Conservation (phyloP, 2,888 invertebrate genomes). For the Polyploca ridens region DNA sequence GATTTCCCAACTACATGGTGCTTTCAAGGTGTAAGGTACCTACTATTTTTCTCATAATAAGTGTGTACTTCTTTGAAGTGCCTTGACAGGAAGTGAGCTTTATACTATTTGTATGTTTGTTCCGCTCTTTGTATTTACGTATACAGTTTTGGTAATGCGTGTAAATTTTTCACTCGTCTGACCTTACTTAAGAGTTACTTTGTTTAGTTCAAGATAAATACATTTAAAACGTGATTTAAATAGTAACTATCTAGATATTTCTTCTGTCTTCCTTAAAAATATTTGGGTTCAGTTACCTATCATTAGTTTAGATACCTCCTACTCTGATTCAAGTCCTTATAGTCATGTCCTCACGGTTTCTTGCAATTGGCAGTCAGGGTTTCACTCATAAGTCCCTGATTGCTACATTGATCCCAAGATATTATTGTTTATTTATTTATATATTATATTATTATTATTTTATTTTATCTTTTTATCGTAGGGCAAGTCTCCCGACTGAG, state of each 20-base stretch:
- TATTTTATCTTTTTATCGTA: no score
- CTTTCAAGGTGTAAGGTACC: neutral
- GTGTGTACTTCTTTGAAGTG: constrained; percentile 35
- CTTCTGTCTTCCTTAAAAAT: neutral
- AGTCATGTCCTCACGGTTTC: no score
- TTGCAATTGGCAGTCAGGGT: no score
- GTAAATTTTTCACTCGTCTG: constrained; percentile 36
- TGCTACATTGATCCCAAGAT: no score
- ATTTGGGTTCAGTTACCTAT: no score
- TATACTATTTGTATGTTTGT: constrained; percentile 38
- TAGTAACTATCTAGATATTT: neutral
- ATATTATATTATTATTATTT: no score
- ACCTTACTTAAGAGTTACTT: constrained; percentile 25
- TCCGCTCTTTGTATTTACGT: constrained; percentile 47
- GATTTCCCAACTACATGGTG: neutral
- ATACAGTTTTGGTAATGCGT: constrained; percentile 36
- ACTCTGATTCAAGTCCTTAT: no score
- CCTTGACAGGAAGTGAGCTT: constrained; percentile 40
- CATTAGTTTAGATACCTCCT: no score
- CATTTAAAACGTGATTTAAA: constrained; percentile 3
- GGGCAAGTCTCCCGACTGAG: no score
- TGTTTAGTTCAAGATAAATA: neutral
- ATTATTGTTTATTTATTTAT: no score
- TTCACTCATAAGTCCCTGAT: no score
- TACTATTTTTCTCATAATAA: constrained; percentile 26